These are phyloP conservation scores for Tinea pellionella DNA, from an alignment of 2,888 invertebrate genomes.

Conservation along the genomic window DNA sequence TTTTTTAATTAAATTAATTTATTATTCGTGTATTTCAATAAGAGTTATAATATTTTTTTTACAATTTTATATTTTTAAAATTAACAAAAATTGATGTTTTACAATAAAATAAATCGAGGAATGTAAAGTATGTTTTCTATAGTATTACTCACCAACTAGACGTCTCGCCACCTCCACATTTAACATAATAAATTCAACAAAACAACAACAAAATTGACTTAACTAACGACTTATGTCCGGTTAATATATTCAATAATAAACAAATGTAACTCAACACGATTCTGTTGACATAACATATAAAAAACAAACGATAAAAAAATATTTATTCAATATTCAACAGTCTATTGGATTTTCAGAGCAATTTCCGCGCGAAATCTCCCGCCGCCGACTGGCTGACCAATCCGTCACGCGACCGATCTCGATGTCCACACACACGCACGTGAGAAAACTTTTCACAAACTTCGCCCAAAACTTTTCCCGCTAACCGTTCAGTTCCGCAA, in stretches of 20 bases:
- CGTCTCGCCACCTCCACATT: neutral
- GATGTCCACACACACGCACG: conserved; percentile 57
- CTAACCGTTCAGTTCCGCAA: neutral
- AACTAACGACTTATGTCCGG: conserved; percentile 43
- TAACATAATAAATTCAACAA: conserved; percentile 27
- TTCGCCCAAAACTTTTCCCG: conserved; percentile 31
- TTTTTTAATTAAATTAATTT: no score
- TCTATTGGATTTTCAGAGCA: neutral
- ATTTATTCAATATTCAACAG: neutral
- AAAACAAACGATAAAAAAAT: neutral
- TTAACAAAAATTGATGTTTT: no score
- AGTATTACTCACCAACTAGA: neutral
- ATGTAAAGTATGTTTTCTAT: no score
- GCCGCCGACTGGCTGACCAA: conserved; percentile 33
- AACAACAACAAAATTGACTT: conserved; percentile 52
- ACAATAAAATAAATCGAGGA: no score
- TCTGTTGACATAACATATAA: conserved; percentile 30
- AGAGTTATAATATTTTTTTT: no score
- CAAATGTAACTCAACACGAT: conserved; percentile 26
- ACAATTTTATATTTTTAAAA: no score
- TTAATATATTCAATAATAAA: conserved; percentile 31
- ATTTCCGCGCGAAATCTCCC: conserved; percentile 9
- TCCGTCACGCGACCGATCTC: conserved; percentile 40
- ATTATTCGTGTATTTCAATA: no score
- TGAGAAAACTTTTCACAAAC: conserved; percentile 30